These are phyloP conservation scores for Clanis bilineata DNA, from an alignment of 2,888 invertebrate species.

Conservation along the genomic window DNA sequence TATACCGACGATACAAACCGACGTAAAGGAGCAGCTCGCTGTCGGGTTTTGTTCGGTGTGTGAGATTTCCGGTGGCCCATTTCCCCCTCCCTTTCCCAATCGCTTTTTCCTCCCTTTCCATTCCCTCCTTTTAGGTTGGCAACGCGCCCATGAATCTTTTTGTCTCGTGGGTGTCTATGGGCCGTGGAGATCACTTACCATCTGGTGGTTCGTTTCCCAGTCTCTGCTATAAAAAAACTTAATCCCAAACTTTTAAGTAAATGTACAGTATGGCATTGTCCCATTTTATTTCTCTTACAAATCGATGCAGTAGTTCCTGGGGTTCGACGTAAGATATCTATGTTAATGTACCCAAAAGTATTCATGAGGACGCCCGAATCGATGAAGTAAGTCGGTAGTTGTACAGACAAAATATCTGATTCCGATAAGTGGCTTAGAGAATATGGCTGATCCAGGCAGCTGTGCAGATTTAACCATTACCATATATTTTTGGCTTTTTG, in stretches of 20 bases:
- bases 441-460: background rate
- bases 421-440: background rate
- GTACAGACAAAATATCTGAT: background rate
- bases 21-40: too few relatives aligned
- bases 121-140: too few relatives aligned
- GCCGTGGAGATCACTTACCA: too few relatives aligned
- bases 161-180: too few relatives aligned
- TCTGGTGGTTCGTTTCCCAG: too few relatives aligned
- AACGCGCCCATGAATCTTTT: too few relatives aligned
- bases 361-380: background rate
- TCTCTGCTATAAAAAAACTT: too few relatives aligned
- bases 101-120: too few relatives aligned
- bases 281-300: conserved; percentile 2
- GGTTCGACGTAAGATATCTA: background rate
- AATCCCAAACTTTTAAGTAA: background rate
- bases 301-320: background rate
- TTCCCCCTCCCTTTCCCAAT: too few relatives aligned
- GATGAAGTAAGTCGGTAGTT: background rate
- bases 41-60: too few relatives aligned
- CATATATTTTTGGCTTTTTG: background rate
- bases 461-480: background rate
- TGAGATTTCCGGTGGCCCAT: too few relatives aligned
- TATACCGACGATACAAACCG: too few relatives aligned
- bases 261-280: background rate
- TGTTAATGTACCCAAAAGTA: conserved; percentile 9